Base-by-base conservation (phyloP, 2,888 invertebrate genomes). In the Cheilosia grossa region DNA sequence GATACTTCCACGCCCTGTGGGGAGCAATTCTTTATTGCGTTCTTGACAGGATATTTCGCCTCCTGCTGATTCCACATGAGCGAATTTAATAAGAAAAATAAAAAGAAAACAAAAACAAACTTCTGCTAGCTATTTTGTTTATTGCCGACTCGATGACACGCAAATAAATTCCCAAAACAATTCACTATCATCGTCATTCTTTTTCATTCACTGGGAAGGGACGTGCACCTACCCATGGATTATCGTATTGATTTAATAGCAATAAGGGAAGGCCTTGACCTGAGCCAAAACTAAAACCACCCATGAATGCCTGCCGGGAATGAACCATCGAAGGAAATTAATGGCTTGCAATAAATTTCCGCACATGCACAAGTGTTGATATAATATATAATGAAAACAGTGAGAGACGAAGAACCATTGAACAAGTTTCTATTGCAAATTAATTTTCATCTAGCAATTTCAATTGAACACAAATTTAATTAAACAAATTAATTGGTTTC, bases 321-420 rank as follows among this genome's bases (percentile, higher is more conserved):
- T 51, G 53, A 54, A 27, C 49, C 70, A 59, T 80, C 83, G 80
- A 80, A 83, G 61, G 49, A 27, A 75, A 83, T 83, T 80, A 80
- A 83, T 75, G 70, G 63, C 58, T 54, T 66, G 74, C 64, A 66
- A 75, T 80, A 85, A 75, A 85, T 80, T 80, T 66, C 21, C 44
- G 24, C 69, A 59, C 61, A 54, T 49, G 33, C 9, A 49, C 7
- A 21, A 15, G 7, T 19, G 5, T 19, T 15, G 13, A 13, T 17
- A 9, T 42, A 49, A 2, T 19, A 21, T 49, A 44, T 13, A 56
- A 30, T 3, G 6, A 3, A n/a, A 24, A 49, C 13, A 33, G 21
- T 15, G 5, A 17, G 37, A 59, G 24, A 40, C 47, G 15, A 59
- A 37, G 70, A 70, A 19, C 13, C 17, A 10, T 13, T 47, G 27